phyloP scores from a whole-genome alignment of 2,113 vertebrate genomes.

The Sapajus apella region DNA sequence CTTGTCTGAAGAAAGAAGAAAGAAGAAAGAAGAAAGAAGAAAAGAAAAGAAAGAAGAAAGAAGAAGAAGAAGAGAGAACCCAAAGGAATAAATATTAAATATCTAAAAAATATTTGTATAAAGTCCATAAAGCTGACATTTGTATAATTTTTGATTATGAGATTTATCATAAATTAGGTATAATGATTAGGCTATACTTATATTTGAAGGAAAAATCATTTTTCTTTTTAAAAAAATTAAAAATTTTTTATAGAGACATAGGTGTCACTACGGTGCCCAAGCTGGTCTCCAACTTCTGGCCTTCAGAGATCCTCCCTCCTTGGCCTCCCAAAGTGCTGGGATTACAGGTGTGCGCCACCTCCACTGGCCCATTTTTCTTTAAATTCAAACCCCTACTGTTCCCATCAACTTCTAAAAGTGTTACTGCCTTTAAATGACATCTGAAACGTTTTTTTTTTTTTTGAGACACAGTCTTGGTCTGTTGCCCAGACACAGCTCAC shows the following conservation, averaged over 20 bases:
- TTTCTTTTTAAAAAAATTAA: not conserved
- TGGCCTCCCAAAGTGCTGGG: not conserved
- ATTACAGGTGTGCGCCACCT: not conserved
- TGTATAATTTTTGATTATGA: not conserved
- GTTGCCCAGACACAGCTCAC: no score
- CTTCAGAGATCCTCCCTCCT: not conserved
- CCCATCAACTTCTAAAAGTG: constrained; percentile 35
- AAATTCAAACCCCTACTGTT: constrained; percentile 4
- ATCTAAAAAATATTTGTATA: constrained; percentile 24
- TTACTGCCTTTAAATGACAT: not conserved
- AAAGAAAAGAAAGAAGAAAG: no score
- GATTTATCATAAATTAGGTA: not conserved
- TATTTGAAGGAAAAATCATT: not conserved
- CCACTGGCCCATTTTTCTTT: not conserved
- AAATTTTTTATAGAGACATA: not conserved
- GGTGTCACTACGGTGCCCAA: not conserved
- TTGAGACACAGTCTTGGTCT: no score
- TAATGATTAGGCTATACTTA: not conserved
- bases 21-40: no score
- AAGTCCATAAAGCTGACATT: not conserved
- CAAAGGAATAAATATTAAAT: not conserved
- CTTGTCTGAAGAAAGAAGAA: not conserved
- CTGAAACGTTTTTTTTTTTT: not conserved
- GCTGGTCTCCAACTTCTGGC: not conserved
- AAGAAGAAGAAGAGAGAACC: not conserved